These are phyloP conservation scores for Ormyrus labotus DNA, from an alignment of 2,888 invertebrate genomes.

Conservation along the genomic window DNA sequence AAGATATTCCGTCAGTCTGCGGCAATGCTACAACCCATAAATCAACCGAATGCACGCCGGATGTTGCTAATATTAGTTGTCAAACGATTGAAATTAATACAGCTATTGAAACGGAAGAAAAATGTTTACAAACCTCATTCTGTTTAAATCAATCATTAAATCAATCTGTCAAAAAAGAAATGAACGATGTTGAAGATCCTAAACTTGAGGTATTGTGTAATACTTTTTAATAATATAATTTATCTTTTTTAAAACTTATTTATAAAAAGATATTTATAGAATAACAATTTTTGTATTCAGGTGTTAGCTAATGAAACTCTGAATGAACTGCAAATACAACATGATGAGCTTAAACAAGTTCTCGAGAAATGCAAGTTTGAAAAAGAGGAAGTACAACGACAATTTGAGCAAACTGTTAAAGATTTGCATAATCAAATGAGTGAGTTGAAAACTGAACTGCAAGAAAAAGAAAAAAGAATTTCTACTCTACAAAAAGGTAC, in stretches of 20 bases:
- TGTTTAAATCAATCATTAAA: slow-evolving; percentile 50
- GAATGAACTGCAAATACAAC: slow-evolving; percentile 54
- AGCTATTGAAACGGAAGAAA: slow-evolving; percentile 48
- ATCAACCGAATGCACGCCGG: not conserved
- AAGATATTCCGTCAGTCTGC: slow-evolving; percentile 32
- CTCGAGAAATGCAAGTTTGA: slow-evolving; percentile 57
- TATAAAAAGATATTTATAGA: not conserved
- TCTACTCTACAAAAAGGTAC: slow-evolving; percentile 38
- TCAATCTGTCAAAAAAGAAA: slow-evolving; percentile 29
- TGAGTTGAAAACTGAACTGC: slow-evolving; percentile 33
- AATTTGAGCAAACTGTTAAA: slow-evolving; percentile 50
- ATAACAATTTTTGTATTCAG: slow-evolving; percentile 37
- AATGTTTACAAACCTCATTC: slow-evolving; percentile 58
- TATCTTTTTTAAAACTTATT: not conserved
- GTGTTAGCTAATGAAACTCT: slow-evolving; percentile 54
- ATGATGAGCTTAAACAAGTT: slow-evolving; percentile 55
- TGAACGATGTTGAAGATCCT: slow-evolving; percentile 14
- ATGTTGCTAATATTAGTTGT: slow-evolving; percentile 53
- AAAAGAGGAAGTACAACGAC: slow-evolving; percentile 35
- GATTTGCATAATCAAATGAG: slow-evolving; percentile 24
- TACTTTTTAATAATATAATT: not conserved
- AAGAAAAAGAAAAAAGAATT: slow-evolving; percentile 45
- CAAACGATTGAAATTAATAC: slow-evolving; percentile 56
- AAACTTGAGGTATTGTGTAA: slow-evolving; percentile 13
- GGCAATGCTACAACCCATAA: not conserved